phyloP scores from a whole-genome alignment of 2,888 invertebrate species.

The Pseudococcus jackbeardsleyi region DNA sequence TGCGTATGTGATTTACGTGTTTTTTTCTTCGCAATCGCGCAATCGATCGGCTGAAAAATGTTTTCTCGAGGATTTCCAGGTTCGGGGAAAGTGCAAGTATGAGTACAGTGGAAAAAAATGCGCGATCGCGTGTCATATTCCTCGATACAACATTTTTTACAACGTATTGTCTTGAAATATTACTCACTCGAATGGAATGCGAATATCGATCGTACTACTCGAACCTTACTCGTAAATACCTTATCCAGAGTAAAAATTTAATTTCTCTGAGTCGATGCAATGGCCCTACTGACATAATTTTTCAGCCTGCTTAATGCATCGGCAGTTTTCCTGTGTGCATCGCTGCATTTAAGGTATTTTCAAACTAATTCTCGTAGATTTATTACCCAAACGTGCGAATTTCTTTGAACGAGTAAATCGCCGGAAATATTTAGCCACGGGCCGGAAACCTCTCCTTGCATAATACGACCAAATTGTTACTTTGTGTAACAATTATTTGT shows the following conservation, averaged over 20 bases:
- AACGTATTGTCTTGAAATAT: neutral
- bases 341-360: neutral
- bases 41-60: neutral
- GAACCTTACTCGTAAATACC: neutral
- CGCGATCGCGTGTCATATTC: conserved; percentile 23
- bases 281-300: conserved; percentile 24
- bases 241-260: neutral
- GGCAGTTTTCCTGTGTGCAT: neutral
- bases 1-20: neutral
- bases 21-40: neutral
- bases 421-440: neutral
- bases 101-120: conserved; percentile 23
- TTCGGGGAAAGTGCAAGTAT: conserved; percentile 46
- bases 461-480: neutral
- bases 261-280: neutral
- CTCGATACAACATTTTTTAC: neutral
- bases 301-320: neutral
- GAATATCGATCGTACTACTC: neutral
- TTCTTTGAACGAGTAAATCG: conserved; percentile 3
- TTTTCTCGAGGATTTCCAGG: neutral
- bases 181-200: conserved; percentile 5
- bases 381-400: conserved; percentile 28
- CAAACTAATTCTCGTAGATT: neutral
- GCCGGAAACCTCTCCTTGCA: neutral
- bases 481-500: neutral